Base-by-base conservation (phyloP, 2,797 vertebrate genomes). In the Helicolenus hilgendorfi region DNA sequence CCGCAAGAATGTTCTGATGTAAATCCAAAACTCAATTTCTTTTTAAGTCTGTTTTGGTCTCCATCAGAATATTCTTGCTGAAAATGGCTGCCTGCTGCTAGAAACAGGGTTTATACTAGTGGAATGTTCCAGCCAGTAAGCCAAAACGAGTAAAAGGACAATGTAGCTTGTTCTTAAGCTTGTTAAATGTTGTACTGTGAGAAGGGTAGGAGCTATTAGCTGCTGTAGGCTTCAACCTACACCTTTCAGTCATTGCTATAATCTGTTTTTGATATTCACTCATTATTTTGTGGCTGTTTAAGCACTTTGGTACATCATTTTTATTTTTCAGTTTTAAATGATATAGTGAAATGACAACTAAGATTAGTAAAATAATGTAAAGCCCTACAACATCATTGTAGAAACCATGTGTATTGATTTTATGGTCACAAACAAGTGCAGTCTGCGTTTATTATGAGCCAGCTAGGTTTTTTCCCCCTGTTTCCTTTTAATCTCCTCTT, bases 401-500 rank as follows among this genome's bases (percentile, higher is more conserved):
- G 5, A 20, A 35, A n/a, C 18, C 7, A 56, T 29, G 31, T 64
- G 59, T 1, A n/a, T 58, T 76, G 8, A n/a, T 58, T 18, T 49
- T 4, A 29, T 35, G 58, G 60, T 59, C 31, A 74, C 15, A 53
- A 58, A 71, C 20, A 79, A 60, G 18, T 53, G 3, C n/a, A 58
- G n/a, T 45, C 38, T 69, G 15, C 15, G 11, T 79, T 64, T 10
- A 35, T 65, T 64, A 3, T 4, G 11, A 59, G 33, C 4, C 22
- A 41, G 69, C 15, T 53, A n/a, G 6, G 38, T 41, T 31, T 53
- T 26, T 41, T 20, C 22, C 13, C 8, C 15, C 15, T n/a, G 8
- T 26, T 60, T 79, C 26, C 22, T 63, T 77, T 41, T 41, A 31
- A 84, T 84, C 60, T 60, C 27, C 7, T 36, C 36, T 63, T 31